These are phyloP conservation scores for Pollachius pollachius DNA, from an alignment of 2,113 vertebrate genomes.

Conservation along the genomic window DNA sequence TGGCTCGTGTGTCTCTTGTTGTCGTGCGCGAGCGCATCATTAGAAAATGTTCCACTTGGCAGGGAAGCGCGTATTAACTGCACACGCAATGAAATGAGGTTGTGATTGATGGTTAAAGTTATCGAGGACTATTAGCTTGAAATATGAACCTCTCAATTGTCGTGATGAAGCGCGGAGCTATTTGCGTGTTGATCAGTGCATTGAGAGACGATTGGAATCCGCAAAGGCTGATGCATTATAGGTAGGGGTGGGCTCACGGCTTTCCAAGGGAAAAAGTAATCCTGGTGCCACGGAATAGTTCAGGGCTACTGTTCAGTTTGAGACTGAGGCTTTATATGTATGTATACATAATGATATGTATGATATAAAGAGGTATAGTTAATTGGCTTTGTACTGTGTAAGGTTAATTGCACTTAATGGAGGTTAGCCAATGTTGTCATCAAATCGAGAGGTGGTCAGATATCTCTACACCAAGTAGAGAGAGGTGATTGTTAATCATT, in stretches of 20 bases:
- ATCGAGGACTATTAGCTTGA: constrained; percentile 83
- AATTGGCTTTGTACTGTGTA: too few species aligned
- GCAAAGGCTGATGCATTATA: constrained; percentile 68
- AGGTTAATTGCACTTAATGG: too few species aligned
- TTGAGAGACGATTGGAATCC: constrained; percentile 76
- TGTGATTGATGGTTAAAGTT: constrained; percentile 88
- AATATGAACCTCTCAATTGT: constrained; percentile 85
- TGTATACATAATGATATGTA: too few species aligned
- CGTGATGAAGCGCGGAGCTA: constrained; percentile 79
- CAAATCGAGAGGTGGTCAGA: too few species aligned
- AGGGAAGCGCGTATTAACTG: constrained; percentile 80
- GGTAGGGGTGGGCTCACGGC: constrained; percentile 58
- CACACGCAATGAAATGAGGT: constrained; percentile 82
- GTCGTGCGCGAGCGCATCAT: constrained; percentile 82
- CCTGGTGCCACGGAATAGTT: constrained; percentile 57
- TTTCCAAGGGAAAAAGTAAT: constrained; percentile 69
- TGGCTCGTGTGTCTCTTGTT: constrained; percentile 65
- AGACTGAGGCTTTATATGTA: constrained; percentile 28
- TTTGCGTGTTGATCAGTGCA: constrained; percentile 78
- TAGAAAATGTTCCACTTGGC: constrained; percentile 84
- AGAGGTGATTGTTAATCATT: too few species aligned
- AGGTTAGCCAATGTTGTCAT: too few species aligned
- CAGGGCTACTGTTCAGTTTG: constrained; percentile 58
- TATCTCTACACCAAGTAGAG: too few species aligned
- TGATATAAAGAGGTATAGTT: too few species aligned